Percentiles rank a stretch among this genome's conserved stretches.
phyloP scores from a whole-genome alignment of 35 echinoderm and acorn worm genomes.

The Hemicentrotus pulcherrimus region DNA sequence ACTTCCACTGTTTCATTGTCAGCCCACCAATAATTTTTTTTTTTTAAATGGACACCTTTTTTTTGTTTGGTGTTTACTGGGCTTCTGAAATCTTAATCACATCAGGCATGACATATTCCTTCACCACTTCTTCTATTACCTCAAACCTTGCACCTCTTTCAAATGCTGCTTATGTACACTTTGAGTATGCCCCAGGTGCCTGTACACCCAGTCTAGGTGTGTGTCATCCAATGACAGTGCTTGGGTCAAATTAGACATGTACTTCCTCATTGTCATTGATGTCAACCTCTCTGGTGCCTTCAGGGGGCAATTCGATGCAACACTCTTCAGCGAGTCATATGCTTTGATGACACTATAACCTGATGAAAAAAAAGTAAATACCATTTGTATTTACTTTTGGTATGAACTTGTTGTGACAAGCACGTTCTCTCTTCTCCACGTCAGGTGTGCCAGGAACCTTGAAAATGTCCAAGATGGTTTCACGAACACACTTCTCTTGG shows the following conservation, averaged over 20 bases:
- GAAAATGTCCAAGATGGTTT: neutral
- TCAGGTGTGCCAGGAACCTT: neutral
- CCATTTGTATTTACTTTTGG: no score
- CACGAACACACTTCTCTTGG: neutral
- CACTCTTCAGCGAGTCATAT: constrained; percentile 20
- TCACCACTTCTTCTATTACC: no score
- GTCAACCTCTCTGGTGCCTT: constrained; percentile 18
- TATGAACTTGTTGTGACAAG: neutral
- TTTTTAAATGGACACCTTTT: no score
- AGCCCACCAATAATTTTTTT: no score
- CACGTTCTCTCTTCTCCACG: neutral
- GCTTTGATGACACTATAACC: constrained; percentile 16
- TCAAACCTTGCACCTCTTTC: no score
- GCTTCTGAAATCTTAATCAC: no score
- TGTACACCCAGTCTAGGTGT: constrained; percentile 6
- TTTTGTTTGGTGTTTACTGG: no score
- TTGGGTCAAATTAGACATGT: constrained; percentile 28
- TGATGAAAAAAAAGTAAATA: neutral
- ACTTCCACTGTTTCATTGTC: no score
- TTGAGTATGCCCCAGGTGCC: constrained; percentile 28
- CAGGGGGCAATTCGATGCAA: constrained; percentile 23
- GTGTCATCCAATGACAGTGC: neutral
- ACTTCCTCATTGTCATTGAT: constrained; percentile 20
- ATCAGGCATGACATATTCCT: no score
- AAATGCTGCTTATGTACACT: no score